These are phyloP conservation scores for Dichetophora obliterata DNA, from an alignment of 2,888 invertebrate genomes.

Conservation along the genomic window DNA sequence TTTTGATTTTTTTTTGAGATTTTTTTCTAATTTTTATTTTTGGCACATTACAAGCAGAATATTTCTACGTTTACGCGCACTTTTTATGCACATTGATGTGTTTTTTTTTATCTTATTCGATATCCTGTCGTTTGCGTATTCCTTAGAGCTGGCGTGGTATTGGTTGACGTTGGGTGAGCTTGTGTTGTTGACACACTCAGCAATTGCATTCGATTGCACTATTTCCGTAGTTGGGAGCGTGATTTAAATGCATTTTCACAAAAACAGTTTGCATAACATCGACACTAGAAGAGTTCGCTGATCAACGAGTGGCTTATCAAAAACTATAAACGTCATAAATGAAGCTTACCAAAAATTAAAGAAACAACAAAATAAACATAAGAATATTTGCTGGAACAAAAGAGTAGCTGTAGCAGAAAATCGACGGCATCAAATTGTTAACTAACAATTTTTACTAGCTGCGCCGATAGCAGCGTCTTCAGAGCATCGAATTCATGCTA, in stretches of 20 bases:
- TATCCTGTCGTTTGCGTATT: conserved; percentile 6
- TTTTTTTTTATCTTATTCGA: neutral
- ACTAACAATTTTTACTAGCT: neutral
- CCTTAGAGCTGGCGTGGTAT: conserved; percentile 2
- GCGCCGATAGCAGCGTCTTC: neutral
- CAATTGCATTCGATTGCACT: conserved; percentile 45
- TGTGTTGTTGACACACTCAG: conserved; percentile 43
- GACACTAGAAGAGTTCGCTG: neutral
- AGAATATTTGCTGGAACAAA: too few species aligned
- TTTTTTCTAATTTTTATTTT: conserved; percentile 37
- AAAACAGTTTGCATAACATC: conserved; percentile 36
- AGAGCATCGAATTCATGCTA: neutral
- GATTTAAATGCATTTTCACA: conserved; percentile 55
- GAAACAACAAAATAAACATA: neutral
- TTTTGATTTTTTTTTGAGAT: conserved; percentile 21
- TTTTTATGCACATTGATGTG: conserved; percentile 17
- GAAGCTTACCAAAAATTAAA: conserved; percentile 3
- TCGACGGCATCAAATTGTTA: neutral
- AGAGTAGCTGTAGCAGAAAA: neutral
- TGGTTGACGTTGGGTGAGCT: neutral
- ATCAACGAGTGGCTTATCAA: neutral
- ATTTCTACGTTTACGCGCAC: conserved; percentile 7
- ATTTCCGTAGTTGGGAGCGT: conserved; percentile 49
- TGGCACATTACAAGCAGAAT: conserved; percentile 25
- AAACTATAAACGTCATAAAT: neutral